phyloP scores from a whole-genome alignment of 2,888 invertebrate genomes.

The Andricus quercusramuli region DNA sequence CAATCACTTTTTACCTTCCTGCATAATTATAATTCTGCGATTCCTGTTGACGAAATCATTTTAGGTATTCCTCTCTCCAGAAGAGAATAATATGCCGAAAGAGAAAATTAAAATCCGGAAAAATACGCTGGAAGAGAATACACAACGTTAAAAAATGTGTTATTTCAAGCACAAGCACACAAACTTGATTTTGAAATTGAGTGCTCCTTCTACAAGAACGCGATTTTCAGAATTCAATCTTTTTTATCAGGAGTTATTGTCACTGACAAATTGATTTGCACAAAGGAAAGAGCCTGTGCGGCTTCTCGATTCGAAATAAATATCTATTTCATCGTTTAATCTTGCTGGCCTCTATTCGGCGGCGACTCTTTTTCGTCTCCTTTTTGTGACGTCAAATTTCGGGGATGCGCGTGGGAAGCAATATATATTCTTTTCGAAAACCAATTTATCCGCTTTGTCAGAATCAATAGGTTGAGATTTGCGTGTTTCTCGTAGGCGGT shows the following conservation, averaged over 20 bases:
- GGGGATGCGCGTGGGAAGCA: slow-evolving; percentile 26
- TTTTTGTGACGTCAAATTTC: slow-evolving; percentile 20
- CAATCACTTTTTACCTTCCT: no score
- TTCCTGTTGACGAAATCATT: no score
- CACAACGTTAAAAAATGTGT: not conserved
- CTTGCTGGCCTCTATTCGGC: slow-evolving; percentile 12
- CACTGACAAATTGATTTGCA: slow-evolving; percentile 15
- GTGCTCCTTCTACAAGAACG: not conserved
- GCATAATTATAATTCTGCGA: no score
- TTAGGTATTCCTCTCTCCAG: no score
- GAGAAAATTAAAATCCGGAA: no score
- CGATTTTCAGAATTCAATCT: not conserved
- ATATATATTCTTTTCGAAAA: slow-evolving; percentile 34
- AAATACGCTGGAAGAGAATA: no score
- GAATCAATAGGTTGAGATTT: slow-evolving; percentile 34
- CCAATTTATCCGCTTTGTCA: slow-evolving; percentile 40
- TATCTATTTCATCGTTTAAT: slow-evolving; percentile 14
- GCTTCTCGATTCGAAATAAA: slow-evolving; percentile 11
- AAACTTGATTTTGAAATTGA: slow-evolving; percentile 4
- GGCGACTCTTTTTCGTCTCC: slow-evolving; percentile 6
- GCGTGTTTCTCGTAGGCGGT: slow-evolving; percentile 25
- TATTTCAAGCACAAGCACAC: not conserved
- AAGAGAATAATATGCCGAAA: no score
- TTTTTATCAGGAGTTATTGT: not conserved
- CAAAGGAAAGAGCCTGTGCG: not conserved